Evolutionary conservation across 2,888 invertebrate genomes (phyloP).

Genomic region (Thereva nobilitata): DNA sequence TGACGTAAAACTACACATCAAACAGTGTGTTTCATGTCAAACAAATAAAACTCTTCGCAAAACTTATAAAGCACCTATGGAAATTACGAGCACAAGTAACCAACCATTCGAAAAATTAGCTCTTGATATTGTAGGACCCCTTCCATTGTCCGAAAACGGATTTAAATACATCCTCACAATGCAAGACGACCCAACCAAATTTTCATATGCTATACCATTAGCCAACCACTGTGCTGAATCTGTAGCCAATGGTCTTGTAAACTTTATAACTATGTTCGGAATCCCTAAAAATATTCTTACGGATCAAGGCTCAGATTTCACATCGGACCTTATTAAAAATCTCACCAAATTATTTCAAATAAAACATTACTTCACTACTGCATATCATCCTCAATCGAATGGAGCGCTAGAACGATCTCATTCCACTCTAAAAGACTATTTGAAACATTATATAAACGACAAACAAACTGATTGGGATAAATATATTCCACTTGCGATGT

Average conservation of each 20-base stretch:
- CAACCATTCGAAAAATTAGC: conserved; percentile 48
- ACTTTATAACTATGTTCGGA: conserved; percentile 27
- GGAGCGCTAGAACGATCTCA: conserved; percentile 48
- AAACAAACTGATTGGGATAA: too few species aligned
- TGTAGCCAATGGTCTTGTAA: conserved; percentile 43
- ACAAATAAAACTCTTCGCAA: conserved; percentile 35
- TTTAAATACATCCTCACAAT: conserved; percentile 48
- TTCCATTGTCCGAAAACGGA: conserved; percentile 44
- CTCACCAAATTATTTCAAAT: conserved; percentile 47
- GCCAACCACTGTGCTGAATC: conserved; percentile 49
- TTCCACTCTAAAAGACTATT: too few species aligned
- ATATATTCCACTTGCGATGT: too few species aligned
- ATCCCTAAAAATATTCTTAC: conserved; percentile 28
- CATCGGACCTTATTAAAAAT: conserved; percentile 46
- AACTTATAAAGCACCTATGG: conserved; percentile 45
- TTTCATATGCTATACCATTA: conserved; percentile 46
- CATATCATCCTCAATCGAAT: conserved; percentile 37
- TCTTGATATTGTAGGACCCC: conserved; percentile 49
- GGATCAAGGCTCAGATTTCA: too few species aligned
- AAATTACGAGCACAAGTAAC: conserved; percentile 47
- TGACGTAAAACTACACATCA: conserved; percentile 48
- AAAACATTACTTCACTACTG: conserved; percentile 49
- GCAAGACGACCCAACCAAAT: conserved; percentile 52
- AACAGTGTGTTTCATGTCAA: conserved; percentile 48
- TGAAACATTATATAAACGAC: too few species aligned